phyloP scores from a whole-genome alignment of 2,888 invertebrate genomes.

The Rambutsinella grinnellia region DNA sequence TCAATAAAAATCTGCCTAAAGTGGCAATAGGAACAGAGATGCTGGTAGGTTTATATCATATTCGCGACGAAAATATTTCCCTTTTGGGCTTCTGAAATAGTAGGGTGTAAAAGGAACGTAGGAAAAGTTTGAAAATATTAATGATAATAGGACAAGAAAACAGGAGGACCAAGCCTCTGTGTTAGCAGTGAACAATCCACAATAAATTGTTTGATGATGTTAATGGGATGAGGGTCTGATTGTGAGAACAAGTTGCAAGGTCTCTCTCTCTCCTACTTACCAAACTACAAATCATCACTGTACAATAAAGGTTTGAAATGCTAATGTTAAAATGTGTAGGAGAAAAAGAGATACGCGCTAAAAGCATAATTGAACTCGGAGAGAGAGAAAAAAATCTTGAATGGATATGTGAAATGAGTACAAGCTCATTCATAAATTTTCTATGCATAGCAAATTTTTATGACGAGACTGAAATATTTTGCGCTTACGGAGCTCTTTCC shows the following conservation, averaged over 20 bases:
- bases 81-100: background rate
- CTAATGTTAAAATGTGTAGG: too few relatives aligned
- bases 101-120: too few relatives aligned
- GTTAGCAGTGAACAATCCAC: background rate
- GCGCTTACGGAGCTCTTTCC: too few relatives aligned
- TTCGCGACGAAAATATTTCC: background rate
- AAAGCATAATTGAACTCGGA: too few relatives aligned
- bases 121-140: too few relatives aligned
- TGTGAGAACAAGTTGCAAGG: background rate
- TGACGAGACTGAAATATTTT: too few relatives aligned
- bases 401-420: too few relatives aligned
- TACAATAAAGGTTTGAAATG: too few relatives aligned
- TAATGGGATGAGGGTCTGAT: slow-evolving; percentile 7
- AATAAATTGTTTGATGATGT: background rate
- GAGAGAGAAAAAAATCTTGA: too few relatives aligned
- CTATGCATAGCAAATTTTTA: too few relatives aligned
- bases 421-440: too few relatives aligned
- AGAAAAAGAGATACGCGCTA: too few relatives aligned
- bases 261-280: background rate
- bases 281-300: slow-evolving; percentile 26
- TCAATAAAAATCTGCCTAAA: background rate
- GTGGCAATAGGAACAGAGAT: background rate
- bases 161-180: slow-evolving; percentile 11
- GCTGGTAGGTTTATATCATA: background rate
- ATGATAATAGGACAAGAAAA: slow-evolving; percentile 37